These are phyloP conservation scores for Aphidius colemani DNA, from an alignment of 2,888 invertebrate species.

Conservation along the genomic window DNA sequence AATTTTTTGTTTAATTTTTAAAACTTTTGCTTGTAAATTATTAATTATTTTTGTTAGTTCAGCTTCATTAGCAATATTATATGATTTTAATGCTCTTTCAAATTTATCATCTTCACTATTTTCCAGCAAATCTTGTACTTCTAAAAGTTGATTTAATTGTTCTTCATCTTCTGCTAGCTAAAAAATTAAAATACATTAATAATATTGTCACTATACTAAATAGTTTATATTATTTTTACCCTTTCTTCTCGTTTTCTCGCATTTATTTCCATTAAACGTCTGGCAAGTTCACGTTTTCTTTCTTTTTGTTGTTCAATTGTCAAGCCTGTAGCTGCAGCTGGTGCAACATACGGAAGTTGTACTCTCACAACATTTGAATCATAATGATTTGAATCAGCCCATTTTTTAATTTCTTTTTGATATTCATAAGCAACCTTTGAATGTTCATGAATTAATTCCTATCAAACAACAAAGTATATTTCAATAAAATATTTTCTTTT, in stretches of 20 bases:
- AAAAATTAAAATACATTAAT: slow-evolving; percentile 16
- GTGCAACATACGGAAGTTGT: slow-evolving; percentile 81
- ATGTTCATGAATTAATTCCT: slow-evolving; percentile 80
- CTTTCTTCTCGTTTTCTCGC: slow-evolving; percentile 86
- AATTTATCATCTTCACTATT: slow-evolving; percentile 77
- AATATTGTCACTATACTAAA: no score
- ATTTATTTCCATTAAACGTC: slow-evolving; percentile 85
- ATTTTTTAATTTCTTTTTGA: slow-evolving; percentile 75
- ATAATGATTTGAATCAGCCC: slow-evolving; percentile 83
- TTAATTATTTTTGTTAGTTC: slow-evolving; percentile 80
- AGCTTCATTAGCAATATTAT: slow-evolving; percentile 75
- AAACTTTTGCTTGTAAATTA: slow-evolving; percentile 73
- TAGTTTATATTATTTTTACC: slow-evolving; percentile 49
- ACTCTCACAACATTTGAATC: slow-evolving; percentile 82
- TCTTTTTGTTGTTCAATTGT: slow-evolving; percentile 86
- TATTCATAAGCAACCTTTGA: slow-evolving; percentile 80
- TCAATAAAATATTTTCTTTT: background rate
- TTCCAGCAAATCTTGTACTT: slow-evolving; percentile 77
- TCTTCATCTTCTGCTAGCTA: slow-evolving; percentile 86
- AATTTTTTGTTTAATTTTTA: slow-evolving; percentile 78
- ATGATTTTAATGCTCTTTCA: slow-evolving; percentile 74
- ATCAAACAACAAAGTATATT: slow-evolving; percentile 39
- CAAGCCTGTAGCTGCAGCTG: slow-evolving; percentile 67
- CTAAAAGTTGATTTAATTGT: slow-evolving; percentile 75
- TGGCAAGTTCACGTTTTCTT: slow-evolving; percentile 82